phyloP scores from a whole-genome alignment of 2,797 vertebrate genomes.

The Melanotaenia trifasciata region DNA sequence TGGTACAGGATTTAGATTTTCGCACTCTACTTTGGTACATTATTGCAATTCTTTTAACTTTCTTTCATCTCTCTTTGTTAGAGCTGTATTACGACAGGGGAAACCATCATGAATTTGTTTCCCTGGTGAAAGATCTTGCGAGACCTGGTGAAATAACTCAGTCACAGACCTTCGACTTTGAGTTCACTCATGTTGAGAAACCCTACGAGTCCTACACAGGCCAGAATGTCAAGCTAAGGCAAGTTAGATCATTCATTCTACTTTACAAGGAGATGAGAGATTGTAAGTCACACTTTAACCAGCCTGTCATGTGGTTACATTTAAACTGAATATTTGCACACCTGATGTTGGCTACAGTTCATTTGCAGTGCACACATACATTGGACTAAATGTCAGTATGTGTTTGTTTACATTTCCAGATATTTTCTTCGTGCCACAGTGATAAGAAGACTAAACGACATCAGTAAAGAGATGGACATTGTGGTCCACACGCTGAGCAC shows the following conservation, averaged over 20 bases:
- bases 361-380: background rate
- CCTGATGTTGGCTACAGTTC: background rate
- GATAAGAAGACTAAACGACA: slow-evolving; percentile 93
- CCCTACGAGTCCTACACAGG: slow-evolving; percentile 98
- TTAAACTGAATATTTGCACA: background rate
- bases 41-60: background rate
- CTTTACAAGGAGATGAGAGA: slow-evolving; percentile 3
- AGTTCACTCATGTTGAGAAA: slow-evolving; percentile 98
- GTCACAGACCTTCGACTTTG: slow-evolving; percentile 97
- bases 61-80: slow-evolving; percentile 51
- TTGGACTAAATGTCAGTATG: background rate
- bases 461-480: slow-evolving; percentile 97
- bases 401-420: slow-evolving; percentile 72
- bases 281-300: slow-evolving; percentile 42
- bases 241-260: slow-evolving; percentile 49
- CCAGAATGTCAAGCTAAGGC: slow-evolving; percentile 98
- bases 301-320: background rate
- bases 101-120: slow-evolving; percentile 98
- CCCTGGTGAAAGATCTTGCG: slow-evolving; percentile 96
- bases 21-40: too few species aligned
- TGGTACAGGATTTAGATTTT: background rate
- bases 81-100: slow-evolving; percentile 98
- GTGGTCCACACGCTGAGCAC: slow-evolving; percentile 97
- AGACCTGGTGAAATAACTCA: slow-evolving; percentile 95
- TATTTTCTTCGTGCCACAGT: slow-evolving; percentile 98